A percentile compares a stretch with the other conserved stretches of the same genome.
Evolutionary conservation across 2,888 invertebrate species (phyloP).

Genomic region (Megamerina dolium): DNA sequence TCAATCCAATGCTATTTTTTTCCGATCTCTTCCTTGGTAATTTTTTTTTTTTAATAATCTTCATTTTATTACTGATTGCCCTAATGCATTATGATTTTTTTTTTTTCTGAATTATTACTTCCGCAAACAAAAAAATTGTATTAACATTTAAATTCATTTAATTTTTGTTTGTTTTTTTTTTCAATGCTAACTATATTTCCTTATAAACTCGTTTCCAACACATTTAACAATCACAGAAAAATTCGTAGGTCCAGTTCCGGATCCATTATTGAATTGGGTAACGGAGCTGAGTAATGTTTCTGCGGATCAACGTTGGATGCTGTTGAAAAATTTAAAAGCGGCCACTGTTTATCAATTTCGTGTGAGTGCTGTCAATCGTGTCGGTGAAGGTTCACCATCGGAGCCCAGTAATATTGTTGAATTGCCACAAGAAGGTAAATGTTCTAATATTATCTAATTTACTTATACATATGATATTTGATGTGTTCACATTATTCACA

Average conservation of each 20-base stretch:
- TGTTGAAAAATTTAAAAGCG: slow-evolving; percentile 82
- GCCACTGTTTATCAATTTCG: slow-evolving; percentile 95
- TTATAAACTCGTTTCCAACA: slow-evolving; percentile 12
- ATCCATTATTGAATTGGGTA: slow-evolving; percentile 80
- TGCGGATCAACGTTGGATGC: slow-evolving; percentile 68
- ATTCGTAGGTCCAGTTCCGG: slow-evolving; percentile 75
- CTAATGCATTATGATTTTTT: background rate
- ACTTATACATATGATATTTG: slow-evolving; percentile 9
- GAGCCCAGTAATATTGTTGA: slow-evolving; percentile 83
- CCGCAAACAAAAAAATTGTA: background rate
- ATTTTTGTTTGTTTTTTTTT: background rate
- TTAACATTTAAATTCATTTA: background rate
- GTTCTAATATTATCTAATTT: slow-evolving; percentile 12
- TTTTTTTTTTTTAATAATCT: background rate
- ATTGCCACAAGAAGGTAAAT: slow-evolving; percentile 92
- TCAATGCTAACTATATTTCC: too few relatives aligned
- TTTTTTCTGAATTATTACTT: background rate
- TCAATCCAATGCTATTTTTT: too few relatives aligned
- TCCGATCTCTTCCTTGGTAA: background rate
- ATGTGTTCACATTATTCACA: background rate
- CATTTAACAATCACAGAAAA: slow-evolving; percentile 46
- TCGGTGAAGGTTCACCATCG: slow-evolving; percentile 90
- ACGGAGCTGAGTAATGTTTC: slow-evolving; percentile 83
- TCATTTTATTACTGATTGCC: background rate
- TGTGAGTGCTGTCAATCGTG: slow-evolving; percentile 92